A percentile compares a stretch with the other conserved stretches of the same genome.
phyloP scores from a whole-genome alignment of 2,888 invertebrate genomes.

The Zaprionus obscuricornis region DNA sequence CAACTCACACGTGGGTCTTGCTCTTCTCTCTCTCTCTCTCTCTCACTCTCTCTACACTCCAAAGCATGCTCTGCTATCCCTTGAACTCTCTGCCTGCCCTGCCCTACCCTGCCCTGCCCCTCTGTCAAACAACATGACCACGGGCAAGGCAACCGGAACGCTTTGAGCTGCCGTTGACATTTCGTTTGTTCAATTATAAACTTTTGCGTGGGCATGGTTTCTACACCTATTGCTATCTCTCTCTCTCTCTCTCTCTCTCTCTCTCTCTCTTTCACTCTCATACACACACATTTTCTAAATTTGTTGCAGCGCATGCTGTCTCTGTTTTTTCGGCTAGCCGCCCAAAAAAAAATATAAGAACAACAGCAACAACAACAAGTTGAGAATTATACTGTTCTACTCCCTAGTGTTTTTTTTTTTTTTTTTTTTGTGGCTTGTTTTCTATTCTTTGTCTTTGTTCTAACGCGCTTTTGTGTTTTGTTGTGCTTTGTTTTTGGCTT shows the following conservation, averaged over 20 bases:
- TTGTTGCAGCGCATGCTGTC: too few species aligned
- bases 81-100: too few species aligned
- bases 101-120: neutral
- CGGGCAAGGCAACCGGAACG: slow-evolving; percentile 27
- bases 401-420: too few species aligned
- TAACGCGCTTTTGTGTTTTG: slow-evolving; percentile 57
- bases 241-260: neutral
- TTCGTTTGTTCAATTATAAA: slow-evolving; percentile 77
- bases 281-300: neutral
- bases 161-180: slow-evolving; percentile 74
- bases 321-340: too few species aligned
- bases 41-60: neutral
- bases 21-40: neutral
- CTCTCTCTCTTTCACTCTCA: neutral
- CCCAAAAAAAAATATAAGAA: too few species aligned
- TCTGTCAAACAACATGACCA: slow-evolving; percentile 15
- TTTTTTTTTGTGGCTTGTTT: too few species aligned
- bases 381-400: too few species aligned
- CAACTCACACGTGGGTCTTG: slow-evolving; percentile 38
- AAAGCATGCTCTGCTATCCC: too few species aligned
- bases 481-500: slow-evolving; percentile 57
- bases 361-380: too few species aligned
- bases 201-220: slow-evolving; percentile 61
- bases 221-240: slow-evolving; percentile 4
- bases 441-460: slow-evolving; percentile 58